Base-by-base conservation (phyloP, 2,797 vertebrate genomes). In the Siniperca scherzeri region DNA sequence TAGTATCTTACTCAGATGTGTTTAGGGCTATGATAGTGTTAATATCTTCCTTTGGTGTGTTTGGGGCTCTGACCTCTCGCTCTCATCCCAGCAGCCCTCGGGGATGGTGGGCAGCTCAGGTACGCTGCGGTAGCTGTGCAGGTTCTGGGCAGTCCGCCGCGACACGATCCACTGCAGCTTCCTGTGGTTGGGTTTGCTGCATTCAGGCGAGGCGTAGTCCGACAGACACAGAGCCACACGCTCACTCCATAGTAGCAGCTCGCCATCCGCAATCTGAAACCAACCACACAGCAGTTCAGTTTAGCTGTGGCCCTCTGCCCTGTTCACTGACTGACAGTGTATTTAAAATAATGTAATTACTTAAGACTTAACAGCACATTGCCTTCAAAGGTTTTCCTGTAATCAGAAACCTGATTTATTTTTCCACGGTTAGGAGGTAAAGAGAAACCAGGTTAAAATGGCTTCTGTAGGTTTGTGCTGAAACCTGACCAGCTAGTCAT, bases 91-190 rank as follows among this genome's bases (percentile, higher is more conserved):
- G 62, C 95, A 92, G 10, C 92, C 95, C 91, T 99, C 98, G 0
- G 98, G 98, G 74, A 99, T 99, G 0, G 98, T 99, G 50, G 98
- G 98, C 89, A 99, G 82, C 77, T 99, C 98, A 0, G 98, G 98
- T 73, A 97, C 94, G 22, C 96, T 97, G 71, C 97, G 98, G 93
- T 98, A 96, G 94, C 97, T 96, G 42, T 99, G 98, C 14, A 99
- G 96, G 86, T 96, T 99, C 90, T 98, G 97, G 19, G 98, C 98
- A 0, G 98, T 99, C 12, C 98, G 96, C 8, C 98, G 94, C 0
- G 98, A 99, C 79, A 99, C 97, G 6, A 99, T 97, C 98, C 98
- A 99, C 89, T 98, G 97, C 22, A 99, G 93, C 88, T 97, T 98
- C 84, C 93, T 97, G 87, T 99, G 97, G 91, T 99, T 96, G 8